These are phyloP conservation scores for Chiloscyllium punctatum DNA, from an alignment of 2,797 vertebrate genomes.

Conservation along the genomic window DNA sequence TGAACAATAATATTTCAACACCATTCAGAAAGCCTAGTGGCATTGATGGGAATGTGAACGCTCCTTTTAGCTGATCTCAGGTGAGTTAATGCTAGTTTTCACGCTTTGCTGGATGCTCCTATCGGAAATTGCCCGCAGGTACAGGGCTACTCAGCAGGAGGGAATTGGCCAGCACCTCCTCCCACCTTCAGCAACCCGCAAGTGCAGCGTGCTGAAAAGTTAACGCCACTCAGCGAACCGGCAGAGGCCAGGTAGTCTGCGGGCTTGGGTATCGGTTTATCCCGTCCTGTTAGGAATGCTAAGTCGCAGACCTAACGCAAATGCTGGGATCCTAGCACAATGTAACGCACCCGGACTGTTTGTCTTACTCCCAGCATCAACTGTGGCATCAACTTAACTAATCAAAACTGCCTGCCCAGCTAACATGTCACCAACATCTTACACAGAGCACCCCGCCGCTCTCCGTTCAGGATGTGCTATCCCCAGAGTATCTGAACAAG, in stretches of 20 bases:
- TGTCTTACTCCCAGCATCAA: background rate
- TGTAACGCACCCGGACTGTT: background rate
- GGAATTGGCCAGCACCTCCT: background rate
- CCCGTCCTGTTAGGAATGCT: background rate
- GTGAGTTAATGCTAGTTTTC: background rate
- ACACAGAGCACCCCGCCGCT: background rate
- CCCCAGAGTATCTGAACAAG: background rate
- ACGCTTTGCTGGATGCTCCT: background rate
- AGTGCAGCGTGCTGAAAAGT: constrained; percentile 4
- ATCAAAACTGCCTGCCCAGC: background rate
- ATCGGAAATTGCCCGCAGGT: background rate
- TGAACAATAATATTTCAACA: background rate
- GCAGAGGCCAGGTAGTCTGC: background rate
- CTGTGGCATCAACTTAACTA: background rate
- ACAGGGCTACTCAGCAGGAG: background rate
- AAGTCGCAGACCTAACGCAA: background rate
- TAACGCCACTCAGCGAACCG: background rate
- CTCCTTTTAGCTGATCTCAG: background rate
- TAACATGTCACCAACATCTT: background rate
- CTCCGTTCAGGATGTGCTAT: background rate
- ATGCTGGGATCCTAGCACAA: background rate
- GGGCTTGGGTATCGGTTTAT: background rate
- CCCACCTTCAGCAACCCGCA: background rate
- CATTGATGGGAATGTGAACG: background rate
- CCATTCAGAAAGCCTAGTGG: background rate